Evolutionary conservation across 2,888 invertebrate genomes (phyloP).

Genomic region (Agriotes lineatus): DNA sequence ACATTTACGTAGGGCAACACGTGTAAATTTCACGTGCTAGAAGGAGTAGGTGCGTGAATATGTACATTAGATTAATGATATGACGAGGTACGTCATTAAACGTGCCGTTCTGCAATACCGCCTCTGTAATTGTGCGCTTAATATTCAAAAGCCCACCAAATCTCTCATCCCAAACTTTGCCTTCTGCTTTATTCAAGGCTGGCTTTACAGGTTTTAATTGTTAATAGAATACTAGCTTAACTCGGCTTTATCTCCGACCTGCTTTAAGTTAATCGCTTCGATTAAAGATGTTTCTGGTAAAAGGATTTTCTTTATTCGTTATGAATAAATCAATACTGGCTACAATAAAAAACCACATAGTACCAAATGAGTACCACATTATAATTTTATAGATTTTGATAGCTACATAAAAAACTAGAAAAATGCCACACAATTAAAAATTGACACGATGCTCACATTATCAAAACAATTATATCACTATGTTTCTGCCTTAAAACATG

Average conservation of each 20-base stretch:
- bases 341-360: no score
- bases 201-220: conserved; percentile 39
- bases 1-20: conserved; percentile 7
- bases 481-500: no score
- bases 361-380: no score
- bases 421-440: no score
- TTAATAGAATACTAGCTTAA: conserved; percentile 32
- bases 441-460: no score
- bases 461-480: no score
- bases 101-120: conserved; percentile 40
- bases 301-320: neutral
- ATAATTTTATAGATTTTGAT: no score
- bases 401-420: no score
- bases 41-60: conserved; percentile 13
- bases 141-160: conserved; percentile 42
- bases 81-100: conserved; percentile 37
- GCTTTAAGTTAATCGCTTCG: conserved; percentile 26
- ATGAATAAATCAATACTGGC: conserved; percentile 9
- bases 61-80: conserved; percentile 25
- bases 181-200: conserved; percentile 39
- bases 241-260: conserved; percentile 32
- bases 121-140: conserved; percentile 43
- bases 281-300: conserved; percentile 4
- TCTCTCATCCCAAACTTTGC: conserved; percentile 40
- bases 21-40: conserved; percentile 10